A percentile compares a stretch with the other conserved stretches of the same genome.
Conservation (phyloP, 1,140 invertebrate genomes). For the Drosophila funebris region DNA sequence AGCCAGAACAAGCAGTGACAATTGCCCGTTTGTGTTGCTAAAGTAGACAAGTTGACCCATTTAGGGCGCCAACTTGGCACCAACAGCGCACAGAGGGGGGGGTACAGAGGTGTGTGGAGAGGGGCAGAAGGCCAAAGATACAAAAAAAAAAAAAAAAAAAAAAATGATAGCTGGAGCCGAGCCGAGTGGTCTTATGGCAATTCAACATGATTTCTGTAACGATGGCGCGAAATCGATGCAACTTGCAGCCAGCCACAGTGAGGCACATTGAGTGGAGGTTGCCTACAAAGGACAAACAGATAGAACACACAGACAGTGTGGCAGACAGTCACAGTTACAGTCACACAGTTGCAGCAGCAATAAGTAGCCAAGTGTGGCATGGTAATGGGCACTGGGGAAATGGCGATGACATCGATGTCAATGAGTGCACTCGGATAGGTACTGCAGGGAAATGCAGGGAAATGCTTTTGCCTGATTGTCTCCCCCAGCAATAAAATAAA, state of each 20-base stretch:
- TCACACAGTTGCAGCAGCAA: constrained; percentile 3
- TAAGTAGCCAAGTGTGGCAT: constrained; percentile 38
- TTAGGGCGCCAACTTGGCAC: constrained; percentile 29
- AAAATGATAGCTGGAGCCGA: not conserved
- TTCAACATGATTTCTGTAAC: constrained; percentile 43
- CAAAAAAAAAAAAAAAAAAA: constrained; percentile 2
- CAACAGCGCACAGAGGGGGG: not conserved
- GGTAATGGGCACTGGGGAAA: constrained; percentile 22
- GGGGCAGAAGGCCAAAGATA: not conserved
- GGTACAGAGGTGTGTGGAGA: not conserved
- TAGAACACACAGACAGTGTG: not conserved
- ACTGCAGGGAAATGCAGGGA: constrained; percentile 29
- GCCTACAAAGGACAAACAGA: constrained; percentile 13
- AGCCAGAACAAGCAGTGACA: constrained; percentile 48
- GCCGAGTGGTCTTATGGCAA: constrained; percentile 20
- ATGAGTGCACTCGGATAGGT: constrained; percentile 22
- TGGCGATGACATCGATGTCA: constrained; percentile 40
- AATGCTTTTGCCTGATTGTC: constrained; percentile 19
- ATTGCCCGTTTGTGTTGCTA: constrained; percentile 63
- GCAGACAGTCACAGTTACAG: constrained; percentile 1
- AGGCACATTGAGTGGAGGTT: constrained; percentile 24
- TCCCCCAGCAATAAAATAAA: constrained; percentile 7
- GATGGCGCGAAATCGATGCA: constrained; percentile 44
- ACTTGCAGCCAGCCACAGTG: constrained; percentile 4
- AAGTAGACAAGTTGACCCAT: constrained; percentile 75